Evolutionary conservation across 2,113 vertebrate genomes (phyloP), one percentile per base, ranked within the genome.

Genomic region (Empidonax alnorum): DNA sequence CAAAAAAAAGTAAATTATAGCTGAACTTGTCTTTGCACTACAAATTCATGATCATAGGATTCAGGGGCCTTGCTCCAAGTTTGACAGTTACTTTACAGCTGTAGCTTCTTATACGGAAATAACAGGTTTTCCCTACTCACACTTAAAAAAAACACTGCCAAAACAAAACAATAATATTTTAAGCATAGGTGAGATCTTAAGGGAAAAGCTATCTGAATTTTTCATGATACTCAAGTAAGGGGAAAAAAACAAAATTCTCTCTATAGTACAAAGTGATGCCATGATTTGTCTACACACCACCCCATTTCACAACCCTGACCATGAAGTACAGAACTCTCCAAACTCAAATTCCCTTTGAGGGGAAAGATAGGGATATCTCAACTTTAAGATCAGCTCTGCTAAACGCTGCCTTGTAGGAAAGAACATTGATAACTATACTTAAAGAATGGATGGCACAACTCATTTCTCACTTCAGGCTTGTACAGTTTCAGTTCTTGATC

Each of bases 241-340:
- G 15, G 30, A 37, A 77, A 75, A 50, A 50, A 59, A 66, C 37
- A 24, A 35, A 69, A 50, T 49, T 21, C n/a, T 31, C 52, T 23
- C 6, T 61, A 16, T 1, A 80, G n/a, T 10, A 31, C 35, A 73
- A 69, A 31, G 39, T 35, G 23, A 59, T 82, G 35, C 53, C 35
- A 16, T 24, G 31, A 49, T 2, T 12, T 87, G 18, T 44, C n/a
- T 0, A 0, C 46, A 80, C n/a, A 61, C 18, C 2, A 0, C 10
- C 14, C n/a, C 37, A 49, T 25, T 46, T 90, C 44, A 62, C 24
- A 49, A 41, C 31, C 41, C 65, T 67, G 58, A 67, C 63, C 58
- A 74, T 3, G 3, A 69, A 62, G 58, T 39, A 90, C 31, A 89
- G 41, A 77, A 74, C 28, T 66, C 46, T 84, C 49, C 59, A 59